These are phyloP conservation scores for Heterodera filipjevi DNA, from an alignment of 2,888 invertebrate species.

Conservation along the genomic window DNA sequence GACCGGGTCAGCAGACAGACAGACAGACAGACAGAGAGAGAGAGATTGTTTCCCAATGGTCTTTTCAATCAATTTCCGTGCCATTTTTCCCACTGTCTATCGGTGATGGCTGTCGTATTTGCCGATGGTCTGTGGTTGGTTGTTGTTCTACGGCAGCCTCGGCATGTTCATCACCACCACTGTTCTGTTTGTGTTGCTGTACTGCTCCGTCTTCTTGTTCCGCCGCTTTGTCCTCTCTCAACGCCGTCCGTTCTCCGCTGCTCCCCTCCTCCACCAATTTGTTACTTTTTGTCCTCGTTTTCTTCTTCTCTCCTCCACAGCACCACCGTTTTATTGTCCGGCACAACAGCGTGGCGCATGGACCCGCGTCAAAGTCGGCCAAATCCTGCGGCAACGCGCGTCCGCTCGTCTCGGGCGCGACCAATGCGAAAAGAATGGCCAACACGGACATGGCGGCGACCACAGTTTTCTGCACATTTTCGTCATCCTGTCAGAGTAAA, in stretches of 20 bases:
- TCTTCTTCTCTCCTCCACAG: background rate
- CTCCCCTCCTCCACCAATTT: background rate
- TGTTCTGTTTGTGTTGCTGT: too few relatives aligned
- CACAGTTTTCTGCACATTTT: conserved; percentile 13
- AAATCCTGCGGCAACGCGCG: conserved; percentile 51
- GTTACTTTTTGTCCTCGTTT: background rate
- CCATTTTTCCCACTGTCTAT: too few relatives aligned
- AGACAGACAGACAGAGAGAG: too few relatives aligned
- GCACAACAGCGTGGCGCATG: conserved; percentile 23
- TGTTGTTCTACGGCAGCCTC: too few relatives aligned
- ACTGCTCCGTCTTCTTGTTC: background rate
- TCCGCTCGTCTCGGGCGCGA: conserved; percentile 60
- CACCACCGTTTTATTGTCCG: background rate
- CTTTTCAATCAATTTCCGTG: too few relatives aligned
- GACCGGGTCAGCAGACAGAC: background rate
- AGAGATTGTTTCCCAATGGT: too few relatives aligned
- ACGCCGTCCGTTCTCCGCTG: background rate
- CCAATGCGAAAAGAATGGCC: conserved; percentile 30
- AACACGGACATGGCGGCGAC: conserved; percentile 17
- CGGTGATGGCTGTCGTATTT: background rate
- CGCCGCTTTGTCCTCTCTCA: background rate
- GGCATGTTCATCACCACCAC: too few relatives aligned
- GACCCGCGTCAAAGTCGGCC: conserved; percentile 52
- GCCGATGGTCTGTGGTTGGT: background rate
- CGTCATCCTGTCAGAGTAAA: conserved; percentile 7